A percentile compares a stretch with the other conserved stretches of the same genome.
Evolutionary conservation across 2,797 vertebrate species (phyloP).

Genomic region (Lacerta agilis): DNA sequence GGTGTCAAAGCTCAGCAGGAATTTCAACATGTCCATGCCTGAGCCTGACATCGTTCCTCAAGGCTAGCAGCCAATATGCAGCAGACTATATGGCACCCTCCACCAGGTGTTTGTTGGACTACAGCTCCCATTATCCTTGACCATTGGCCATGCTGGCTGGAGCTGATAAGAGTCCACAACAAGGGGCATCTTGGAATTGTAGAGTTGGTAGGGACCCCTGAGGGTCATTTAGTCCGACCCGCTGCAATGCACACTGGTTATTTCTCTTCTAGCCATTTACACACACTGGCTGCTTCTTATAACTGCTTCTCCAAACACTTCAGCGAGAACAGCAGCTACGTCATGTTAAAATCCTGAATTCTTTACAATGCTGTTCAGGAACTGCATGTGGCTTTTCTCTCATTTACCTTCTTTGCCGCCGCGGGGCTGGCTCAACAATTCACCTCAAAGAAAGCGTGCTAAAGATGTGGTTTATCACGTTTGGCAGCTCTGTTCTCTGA

Average conservation of each 20-base stretch:
- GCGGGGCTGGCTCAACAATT: neutral
- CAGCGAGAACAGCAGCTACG: neutral
- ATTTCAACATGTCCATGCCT: neutral
- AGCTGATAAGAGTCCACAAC: too few species aligned
- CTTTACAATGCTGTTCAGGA: neutral
- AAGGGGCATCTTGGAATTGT: too few species aligned
- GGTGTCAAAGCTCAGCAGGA: neutral
- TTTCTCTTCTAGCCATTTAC: neutral
- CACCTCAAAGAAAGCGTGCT: neutral
- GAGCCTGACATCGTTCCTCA: neutral
- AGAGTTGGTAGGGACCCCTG: too few species aligned
- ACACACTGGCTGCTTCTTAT: neutral
- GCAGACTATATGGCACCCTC: too few species aligned
- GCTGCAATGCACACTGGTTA: too few species aligned
- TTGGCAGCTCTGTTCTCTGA: neutral
- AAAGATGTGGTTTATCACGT: neutral
- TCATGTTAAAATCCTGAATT: neutral
- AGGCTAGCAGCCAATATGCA: too few species aligned
- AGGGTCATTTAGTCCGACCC: too few species aligned
- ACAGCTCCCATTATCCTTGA: too few species aligned
- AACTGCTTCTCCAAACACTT: neutral
- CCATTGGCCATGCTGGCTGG: too few species aligned
- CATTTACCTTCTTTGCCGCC: neutral
- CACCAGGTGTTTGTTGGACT: too few species aligned
- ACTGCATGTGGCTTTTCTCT: neutral